Evolutionary conservation across 2,888 invertebrate species (phyloP).

Genomic region (Pomacea canaliculata): DNA sequence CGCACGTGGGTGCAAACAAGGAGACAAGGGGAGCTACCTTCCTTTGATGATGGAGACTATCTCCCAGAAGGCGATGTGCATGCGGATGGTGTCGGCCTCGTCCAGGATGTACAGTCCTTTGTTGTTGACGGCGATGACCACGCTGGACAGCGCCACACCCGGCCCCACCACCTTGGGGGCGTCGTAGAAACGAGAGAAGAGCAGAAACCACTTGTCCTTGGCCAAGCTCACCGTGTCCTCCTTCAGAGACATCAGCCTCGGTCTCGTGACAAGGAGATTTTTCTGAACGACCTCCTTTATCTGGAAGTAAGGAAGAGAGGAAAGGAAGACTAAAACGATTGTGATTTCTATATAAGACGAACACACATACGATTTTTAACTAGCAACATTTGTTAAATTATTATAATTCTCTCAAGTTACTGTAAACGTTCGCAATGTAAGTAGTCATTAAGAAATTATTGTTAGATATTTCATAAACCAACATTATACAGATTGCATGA

Average conservation of each 20-base stretch:
- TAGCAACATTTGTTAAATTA: too few species aligned
- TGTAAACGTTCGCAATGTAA: neutral
- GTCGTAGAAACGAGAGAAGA: conserved; percentile 61
- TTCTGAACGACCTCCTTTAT: conserved; percentile 22
- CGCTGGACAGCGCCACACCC: conserved; percentile 28
- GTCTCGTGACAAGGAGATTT: conserved; percentile 27
- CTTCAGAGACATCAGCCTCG: conserved; percentile 41
- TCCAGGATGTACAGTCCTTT: conserved; percentile 56
- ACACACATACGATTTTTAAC: too few species aligned
- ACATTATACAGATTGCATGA: too few species aligned
- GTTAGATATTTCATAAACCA: too few species aligned
- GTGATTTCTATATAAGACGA: too few species aligned
- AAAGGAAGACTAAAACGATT: neutral
- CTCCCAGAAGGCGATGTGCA: conserved; percentile 50
- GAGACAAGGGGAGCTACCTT: conserved; percentile 13
- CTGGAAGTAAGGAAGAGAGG: neutral
- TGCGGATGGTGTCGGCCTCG: conserved; percentile 49
- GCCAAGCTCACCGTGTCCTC: conserved; percentile 54
- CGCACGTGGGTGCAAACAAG: too few species aligned
- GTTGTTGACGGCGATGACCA: conserved; percentile 54
- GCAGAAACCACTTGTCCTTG: conserved; percentile 52
- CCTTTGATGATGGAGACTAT: conserved; percentile 41
- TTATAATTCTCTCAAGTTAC: too few species aligned
- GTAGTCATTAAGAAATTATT: too few species aligned
- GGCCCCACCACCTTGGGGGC: conserved; percentile 35